Evolutionary conservation across 2,888 invertebrate genomes (phyloP), one percentile per base, ranked within the genome.

Genomic region (Leistus spinibarbis): DNA sequence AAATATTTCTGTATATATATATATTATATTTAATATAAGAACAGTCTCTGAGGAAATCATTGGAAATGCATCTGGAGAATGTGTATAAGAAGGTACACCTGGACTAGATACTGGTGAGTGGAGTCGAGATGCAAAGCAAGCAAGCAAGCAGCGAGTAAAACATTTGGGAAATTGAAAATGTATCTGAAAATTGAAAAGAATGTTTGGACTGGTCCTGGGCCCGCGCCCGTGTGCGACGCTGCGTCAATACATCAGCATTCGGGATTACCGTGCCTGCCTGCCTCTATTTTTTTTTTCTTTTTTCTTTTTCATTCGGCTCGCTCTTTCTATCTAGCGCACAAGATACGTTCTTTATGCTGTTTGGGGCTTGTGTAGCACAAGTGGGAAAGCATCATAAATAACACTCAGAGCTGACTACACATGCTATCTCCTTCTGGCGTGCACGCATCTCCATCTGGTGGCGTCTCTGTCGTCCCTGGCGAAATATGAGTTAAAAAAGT

Each of bases 31-130:
- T 40, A 40, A 7, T 40, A 75, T 54, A 85, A 85, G n/a, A n/a
- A n/a, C n/a, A 86, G 90, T 91, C 91, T 91, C 91, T 85, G 88
- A 91, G 91, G 91, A 91, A 91, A 91, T 91, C 91, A 91, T 91
- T 90, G 90, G 90, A 89, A 91, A 91, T 90, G 90, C 91, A 90
- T 90, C 90, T 90, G 88, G 88, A 88, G 88, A 89, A 89, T 89
- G 88, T 88, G 88, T 88, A 88, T 81, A 67, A 77, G 77, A 77
- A 77, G 67, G 20, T 16, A 63, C 27, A 64, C 27, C 23, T 64
- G 23, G 24, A 17, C 64, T 54, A 65, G n/a, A 54, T 24, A 22
- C 53, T 56, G 64, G n/a, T n/a, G n/a, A n/a, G n/a, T n/a, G 54
- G 65, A 57, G 65, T 65, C 54, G 23, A 20, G 60, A 22, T 19